These are phyloP conservation scores for Zosterops pallidus DNA, from an alignment of 2,113 vertebrate species.

Conservation along the genomic window DNA sequence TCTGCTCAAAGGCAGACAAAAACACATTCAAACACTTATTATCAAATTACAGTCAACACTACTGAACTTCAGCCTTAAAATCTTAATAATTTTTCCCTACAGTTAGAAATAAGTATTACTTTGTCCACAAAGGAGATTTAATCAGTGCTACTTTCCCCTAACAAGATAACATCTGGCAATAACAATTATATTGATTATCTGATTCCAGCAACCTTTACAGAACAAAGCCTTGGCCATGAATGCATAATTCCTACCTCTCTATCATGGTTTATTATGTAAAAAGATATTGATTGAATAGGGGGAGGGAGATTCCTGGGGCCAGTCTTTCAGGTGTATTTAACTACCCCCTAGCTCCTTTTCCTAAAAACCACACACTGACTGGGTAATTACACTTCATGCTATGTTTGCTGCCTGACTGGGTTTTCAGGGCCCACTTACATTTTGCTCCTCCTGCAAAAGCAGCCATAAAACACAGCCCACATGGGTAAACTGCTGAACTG, in stretches of 20 bases:
- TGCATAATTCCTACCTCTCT: neutral
- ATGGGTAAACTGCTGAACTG: neutral
- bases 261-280: neutral
- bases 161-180: constrained; percentile 3
- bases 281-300: neutral
- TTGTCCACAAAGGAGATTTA: neutral
- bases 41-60: neutral
- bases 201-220: neutral
- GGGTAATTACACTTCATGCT: neutral
- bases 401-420: neutral
- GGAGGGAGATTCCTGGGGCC: neutral
- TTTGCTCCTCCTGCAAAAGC: neutral
- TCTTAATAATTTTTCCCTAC: neutral
- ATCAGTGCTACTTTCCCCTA: neutral
- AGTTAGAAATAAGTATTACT: neutral
- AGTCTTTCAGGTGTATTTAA: neutral
- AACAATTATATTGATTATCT: constrained; percentile 26
- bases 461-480: neutral
- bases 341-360: neutral
- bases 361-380: neutral
- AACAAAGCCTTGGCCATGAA: neutral
- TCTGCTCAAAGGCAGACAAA: neutral
- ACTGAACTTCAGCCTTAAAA: neutral
- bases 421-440: neutral
- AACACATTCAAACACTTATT: neutral